Percentiles rank a stretch among this genome's conserved stretches.
These are phyloP conservation scores for Molorchus minor DNA, from an alignment of 2,888 invertebrate species.

Conservation along the genomic window DNA sequence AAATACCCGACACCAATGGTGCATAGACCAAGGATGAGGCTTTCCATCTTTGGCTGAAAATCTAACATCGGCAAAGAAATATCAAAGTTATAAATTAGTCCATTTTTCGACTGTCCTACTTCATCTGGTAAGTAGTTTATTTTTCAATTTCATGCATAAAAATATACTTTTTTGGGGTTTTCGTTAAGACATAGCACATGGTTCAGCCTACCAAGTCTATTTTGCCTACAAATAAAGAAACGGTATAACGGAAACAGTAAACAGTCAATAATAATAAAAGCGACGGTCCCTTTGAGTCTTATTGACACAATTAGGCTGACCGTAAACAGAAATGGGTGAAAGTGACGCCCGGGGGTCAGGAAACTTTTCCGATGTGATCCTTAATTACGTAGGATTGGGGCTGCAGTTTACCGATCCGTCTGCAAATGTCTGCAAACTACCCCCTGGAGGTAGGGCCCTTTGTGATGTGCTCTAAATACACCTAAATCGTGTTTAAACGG, in stretches of 20 bases:
- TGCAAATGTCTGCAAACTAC: neutral
- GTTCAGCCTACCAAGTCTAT: neutral
- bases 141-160: too few species aligned
- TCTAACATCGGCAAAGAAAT: too few species aligned
- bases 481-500: constrained; percentile 22
- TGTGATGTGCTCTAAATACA: neutral
- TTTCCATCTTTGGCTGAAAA: too few species aligned
- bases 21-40: too few species aligned
- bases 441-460: neutral
- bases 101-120: too few species aligned
- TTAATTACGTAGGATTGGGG: neutral
- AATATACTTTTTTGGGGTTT: too few species aligned
- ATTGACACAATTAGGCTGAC: constrained; percentile 17
- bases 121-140: too few species aligned
- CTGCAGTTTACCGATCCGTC: constrained; percentile 1
- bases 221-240: constrained; percentile 12
- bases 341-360: constrained; percentile 2
- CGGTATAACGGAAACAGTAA: constrained; percentile 11
- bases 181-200: neutral
- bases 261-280: constrained; percentile 7
- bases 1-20: too few species aligned
- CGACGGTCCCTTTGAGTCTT: constrained; percentile 9
- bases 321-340: constrained; percentile 18
- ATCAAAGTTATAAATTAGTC: too few species aligned
- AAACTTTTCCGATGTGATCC: neutral